A percentile compares a stretch with the other conserved stretches of the same genome.
Evolutionary conservation across 2,797 vertebrate genomes (phyloP).

Genomic region (Dipus sagitta): DNA sequence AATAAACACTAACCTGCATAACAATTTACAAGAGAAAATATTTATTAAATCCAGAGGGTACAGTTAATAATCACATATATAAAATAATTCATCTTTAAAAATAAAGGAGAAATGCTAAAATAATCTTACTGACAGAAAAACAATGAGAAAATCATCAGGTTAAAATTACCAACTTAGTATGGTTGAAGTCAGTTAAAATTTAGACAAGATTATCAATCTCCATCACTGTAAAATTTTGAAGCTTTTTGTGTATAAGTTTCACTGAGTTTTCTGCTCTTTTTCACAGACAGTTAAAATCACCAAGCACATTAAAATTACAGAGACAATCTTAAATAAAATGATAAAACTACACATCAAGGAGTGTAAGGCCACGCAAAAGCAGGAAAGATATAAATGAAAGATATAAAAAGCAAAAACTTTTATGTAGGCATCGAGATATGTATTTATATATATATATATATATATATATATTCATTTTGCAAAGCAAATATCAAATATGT

Average conservation of each 20-base stretch:
- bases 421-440: background rate
- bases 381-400: conserved; percentile 6
- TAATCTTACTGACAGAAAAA: conserved; percentile 18
- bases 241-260: background rate
- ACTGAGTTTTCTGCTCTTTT: background rate
- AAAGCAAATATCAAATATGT: background rate
- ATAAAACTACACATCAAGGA: background rate
- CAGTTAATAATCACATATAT: background rate
- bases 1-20: background rate
- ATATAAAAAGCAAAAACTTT: background rate
- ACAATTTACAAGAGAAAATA: conserved; percentile 46
- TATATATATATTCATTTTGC: background rate
- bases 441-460: background rate
- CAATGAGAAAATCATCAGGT: background rate
- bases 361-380: background rate
- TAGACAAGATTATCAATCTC: background rate
- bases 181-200: background rate
- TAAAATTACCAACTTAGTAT: background rate
- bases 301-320: background rate
- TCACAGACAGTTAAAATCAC: background rate
- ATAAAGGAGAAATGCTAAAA: background rate
- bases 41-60: conserved; percentile 16
- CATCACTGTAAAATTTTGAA: background rate
- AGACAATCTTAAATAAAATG: background rate
- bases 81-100: background rate